A percentile compares a stretch with the other conserved stretches of the same genome.
Evolutionary conservation across 1,140 invertebrate genomes (phyloP).

Genomic region (Coptotermes formosanus): DNA sequence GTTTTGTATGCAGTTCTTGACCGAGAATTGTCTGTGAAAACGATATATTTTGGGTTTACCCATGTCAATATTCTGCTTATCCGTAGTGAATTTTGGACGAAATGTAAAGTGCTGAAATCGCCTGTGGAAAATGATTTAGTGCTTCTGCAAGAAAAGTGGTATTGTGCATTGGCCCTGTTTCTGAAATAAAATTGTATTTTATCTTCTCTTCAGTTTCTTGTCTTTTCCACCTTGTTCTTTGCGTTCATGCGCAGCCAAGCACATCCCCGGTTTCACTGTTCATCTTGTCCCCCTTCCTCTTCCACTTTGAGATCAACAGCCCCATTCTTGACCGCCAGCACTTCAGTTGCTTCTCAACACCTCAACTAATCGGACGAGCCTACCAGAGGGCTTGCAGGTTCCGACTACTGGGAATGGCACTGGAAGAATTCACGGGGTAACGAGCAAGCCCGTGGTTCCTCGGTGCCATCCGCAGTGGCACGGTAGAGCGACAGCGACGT

Average conservation of each 20-base stretch:
- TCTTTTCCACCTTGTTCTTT: conserved; percentile 19
- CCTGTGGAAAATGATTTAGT: too few relatives aligned
- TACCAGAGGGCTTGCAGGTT: not conserved
- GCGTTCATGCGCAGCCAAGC: conserved; percentile 37
- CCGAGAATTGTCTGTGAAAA: too few relatives aligned
- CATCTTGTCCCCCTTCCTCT: not conserved
- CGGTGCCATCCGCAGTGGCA: conserved; percentile 41
- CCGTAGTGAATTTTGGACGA: too few relatives aligned
- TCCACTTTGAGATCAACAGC: conserved; percentile 18
- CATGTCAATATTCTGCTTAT: too few relatives aligned
- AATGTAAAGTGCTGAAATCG: too few relatives aligned
- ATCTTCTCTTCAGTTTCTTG: conserved; percentile 15
- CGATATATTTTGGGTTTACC: too few relatives aligned
- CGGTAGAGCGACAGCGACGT: conserved; percentile 18
- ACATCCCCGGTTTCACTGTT: conserved; percentile 36
- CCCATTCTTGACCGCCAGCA: not conserved
- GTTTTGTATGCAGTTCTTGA: too few relatives aligned
- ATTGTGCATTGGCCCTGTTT: not conserved
- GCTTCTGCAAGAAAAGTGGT: not conserved
- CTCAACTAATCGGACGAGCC: not conserved
- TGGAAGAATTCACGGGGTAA: conserved; percentile 46
- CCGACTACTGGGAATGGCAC: conserved; percentile 42
- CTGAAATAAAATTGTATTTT: not conserved
- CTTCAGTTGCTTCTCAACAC: conserved; percentile 15
- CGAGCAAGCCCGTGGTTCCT: conserved; percentile 40